Conservation (phyloP, 2,888 invertebrate species). For the Lochmaea capreae region DNA sequence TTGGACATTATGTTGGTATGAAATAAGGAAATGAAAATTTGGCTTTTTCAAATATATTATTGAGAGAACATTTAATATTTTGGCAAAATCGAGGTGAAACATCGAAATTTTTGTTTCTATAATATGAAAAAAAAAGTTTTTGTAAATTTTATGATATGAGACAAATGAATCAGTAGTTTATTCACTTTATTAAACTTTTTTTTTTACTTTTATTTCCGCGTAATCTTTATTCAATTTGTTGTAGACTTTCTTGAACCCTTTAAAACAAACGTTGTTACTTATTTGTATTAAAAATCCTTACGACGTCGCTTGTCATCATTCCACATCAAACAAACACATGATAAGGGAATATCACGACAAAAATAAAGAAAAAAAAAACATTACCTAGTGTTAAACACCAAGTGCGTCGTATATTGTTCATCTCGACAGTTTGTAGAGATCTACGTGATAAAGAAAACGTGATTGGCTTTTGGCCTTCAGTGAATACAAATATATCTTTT, state of each 20-base stretch:
- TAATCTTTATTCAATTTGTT: too few species aligned
- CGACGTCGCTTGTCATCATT: conserved; percentile 2
- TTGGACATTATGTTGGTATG: too few species aligned
- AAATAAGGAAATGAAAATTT: too few species aligned
- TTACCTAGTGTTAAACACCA: neutral
- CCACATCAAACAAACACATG: conserved; percentile 16
- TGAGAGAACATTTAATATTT: too few species aligned
- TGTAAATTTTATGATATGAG: too few species aligned
- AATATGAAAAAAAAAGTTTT: too few species aligned
- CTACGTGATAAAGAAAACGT: conserved; percentile 1
- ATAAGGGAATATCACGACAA: conserved; percentile 10
- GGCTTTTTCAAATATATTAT: too few species aligned
- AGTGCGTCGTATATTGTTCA: neutral
- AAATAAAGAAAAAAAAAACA: conserved; percentile 10
- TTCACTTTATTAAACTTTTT: too few species aligned
- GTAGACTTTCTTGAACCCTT: neutral
- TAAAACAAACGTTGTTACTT: conserved; percentile 9
- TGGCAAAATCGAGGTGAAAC: too few species aligned
- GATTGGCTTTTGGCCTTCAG: neutral
- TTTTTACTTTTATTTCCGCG: too few species aligned
- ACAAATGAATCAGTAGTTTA: too few species aligned
- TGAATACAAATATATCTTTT: neutral
- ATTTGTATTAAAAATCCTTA: conserved; percentile 12
- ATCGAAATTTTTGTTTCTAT: too few species aligned
- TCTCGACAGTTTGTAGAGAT: neutral